Evolutionary conservation across 2,888 invertebrate species (phyloP), one percentile per base, ranked within the genome.

Genomic region (Diarsia dahlii): DNA sequence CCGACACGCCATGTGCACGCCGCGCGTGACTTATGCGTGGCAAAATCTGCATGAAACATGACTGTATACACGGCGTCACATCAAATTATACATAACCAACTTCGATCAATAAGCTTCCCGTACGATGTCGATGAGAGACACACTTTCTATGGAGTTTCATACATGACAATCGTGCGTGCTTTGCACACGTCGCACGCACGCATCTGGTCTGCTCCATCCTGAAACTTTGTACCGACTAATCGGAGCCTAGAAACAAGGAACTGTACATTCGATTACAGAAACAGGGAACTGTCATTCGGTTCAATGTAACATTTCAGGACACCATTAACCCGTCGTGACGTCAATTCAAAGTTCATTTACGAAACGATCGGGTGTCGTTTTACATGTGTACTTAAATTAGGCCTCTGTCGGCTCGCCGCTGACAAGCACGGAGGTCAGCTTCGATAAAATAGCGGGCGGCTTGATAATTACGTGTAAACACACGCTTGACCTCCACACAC

Each of bases 381-480:
- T 90, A 89, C 90, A 90, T 90, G 88, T 88, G 87, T 89, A 91
- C 90, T 88, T 90, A 90, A 94, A 92, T 92, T 92, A 91, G 91
- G 91, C 87, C 90, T 90, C 89, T 90, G 89, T 88, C 89, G 90
- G 88, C 78, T 78, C 73, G 84, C 82, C 78, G 76, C 82, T 82
- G 86, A 88, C 88, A 82, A 74, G 65, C 81, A 83, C 88, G 85
- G 88, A 88, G 91, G 91, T 91, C 91, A 91, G 81, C 83, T 82
- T 81, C 78, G 92, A 93, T 94, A 94, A 93, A 92, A 91, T 90
- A 90, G 89, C 80, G 84, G 75, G 63, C 88, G 78, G 63, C 88
- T 87, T 90, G 93, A 94, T 94, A 95, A 94, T 92, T 92, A 92
- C 91, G 91, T 93, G 93, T 94, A 94, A 94, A 95, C 91, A 94